Conservation (phyloP, 2,113 vertebrate species). For the Podarcis muralis region DNA sequence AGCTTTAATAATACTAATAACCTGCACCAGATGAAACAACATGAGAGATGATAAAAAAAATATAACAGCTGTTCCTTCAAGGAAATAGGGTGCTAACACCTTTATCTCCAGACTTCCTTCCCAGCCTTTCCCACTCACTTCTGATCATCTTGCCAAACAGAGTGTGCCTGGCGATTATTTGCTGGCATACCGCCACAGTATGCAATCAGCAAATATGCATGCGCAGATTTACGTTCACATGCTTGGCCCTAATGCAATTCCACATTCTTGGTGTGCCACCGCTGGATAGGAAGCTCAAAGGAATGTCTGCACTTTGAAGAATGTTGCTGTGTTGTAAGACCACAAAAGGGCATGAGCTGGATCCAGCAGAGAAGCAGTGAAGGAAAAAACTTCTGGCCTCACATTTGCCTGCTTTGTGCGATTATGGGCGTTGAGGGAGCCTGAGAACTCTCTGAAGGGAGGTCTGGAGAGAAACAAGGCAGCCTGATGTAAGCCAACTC, state of each 20-base stretch:
- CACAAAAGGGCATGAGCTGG: conserved; percentile 23
- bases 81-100: not conserved
- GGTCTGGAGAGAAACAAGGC: not conserved
- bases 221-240: not conserved
- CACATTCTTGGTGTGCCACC: not conserved
- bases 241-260: conserved; percentile 4
- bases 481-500: not conserved
- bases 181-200: not conserved
- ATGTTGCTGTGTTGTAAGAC: fast-evolving
- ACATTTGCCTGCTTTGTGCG: not conserved
- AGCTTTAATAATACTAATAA: too few relatives aligned
- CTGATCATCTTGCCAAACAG: not conserved
- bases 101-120: not conserved
- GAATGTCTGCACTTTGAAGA: conserved; percentile 20
- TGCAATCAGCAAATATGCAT: not conserved
- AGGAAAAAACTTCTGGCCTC: conserved; percentile 8
- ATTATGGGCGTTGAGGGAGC: not conserved
- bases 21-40: too few relatives aligned
- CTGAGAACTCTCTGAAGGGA: not conserved
- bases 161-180: not conserved
- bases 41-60: too few relatives aligned
- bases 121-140: not conserved
- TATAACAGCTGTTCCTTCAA: not conserved
- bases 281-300: conserved; percentile 8
- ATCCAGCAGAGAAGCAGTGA: not conserved